Percentiles rank a stretch among this genome's conserved stretches.
Evolutionary conservation across 2,113 vertebrate species (phyloP).

Genomic region (Nerophis lumbriciformis): DNA sequence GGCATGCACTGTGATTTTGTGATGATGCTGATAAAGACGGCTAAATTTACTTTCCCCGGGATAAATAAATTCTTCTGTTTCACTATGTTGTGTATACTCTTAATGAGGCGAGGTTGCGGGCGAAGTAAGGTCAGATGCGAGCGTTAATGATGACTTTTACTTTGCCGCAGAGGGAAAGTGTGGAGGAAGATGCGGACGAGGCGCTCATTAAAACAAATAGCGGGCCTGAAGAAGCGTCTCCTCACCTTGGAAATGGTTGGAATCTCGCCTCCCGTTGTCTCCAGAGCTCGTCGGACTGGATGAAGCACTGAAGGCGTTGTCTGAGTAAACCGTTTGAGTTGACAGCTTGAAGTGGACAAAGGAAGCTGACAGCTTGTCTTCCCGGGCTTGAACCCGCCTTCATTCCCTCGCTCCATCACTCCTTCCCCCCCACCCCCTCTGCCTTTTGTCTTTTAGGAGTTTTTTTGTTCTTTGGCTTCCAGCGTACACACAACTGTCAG

Average conservation of each 20-base stretch:
- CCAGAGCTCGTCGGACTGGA: slow-evolving; percentile 32
- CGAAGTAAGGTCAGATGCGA: slow-evolving; percentile 15
- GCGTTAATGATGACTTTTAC: slow-evolving; percentile 43
- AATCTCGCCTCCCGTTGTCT: slow-evolving; percentile 22
- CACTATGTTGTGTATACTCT: slow-evolving; percentile 26
- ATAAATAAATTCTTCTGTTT: not conserved
- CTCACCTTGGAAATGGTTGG: slow-evolving; percentile 43
- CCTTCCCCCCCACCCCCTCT: slow-evolving; percentile 38
- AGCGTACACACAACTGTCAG: slow-evolving; percentile 45
- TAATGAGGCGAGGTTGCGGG: slow-evolving; percentile 36
- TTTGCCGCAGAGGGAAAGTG: slow-evolving; percentile 20
- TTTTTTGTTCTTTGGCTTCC: slow-evolving; percentile 8
- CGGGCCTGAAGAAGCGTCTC: slow-evolving; percentile 17
- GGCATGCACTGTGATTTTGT: too few species aligned
- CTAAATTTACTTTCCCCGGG: too few species aligned
- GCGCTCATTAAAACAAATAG: slow-evolving; percentile 53
- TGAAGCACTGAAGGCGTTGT: slow-evolving; percentile 49
- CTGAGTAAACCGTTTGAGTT: slow-evolving; percentile 55
- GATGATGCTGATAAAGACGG: too few species aligned
- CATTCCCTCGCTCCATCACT: slow-evolving; percentile 47
- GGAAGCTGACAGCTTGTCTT: slow-evolving; percentile 51
- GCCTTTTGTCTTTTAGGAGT: slow-evolving; percentile 4
- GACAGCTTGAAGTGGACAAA: slow-evolving; percentile 58
- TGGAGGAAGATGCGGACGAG: slow-evolving; percentile 12
- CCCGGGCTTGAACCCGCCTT: slow-evolving; percentile 22